Evolutionary conservation across 2,888 invertebrate genomes (phyloP).

Genomic region (Stenoptilia bipunctidactyla): DNA sequence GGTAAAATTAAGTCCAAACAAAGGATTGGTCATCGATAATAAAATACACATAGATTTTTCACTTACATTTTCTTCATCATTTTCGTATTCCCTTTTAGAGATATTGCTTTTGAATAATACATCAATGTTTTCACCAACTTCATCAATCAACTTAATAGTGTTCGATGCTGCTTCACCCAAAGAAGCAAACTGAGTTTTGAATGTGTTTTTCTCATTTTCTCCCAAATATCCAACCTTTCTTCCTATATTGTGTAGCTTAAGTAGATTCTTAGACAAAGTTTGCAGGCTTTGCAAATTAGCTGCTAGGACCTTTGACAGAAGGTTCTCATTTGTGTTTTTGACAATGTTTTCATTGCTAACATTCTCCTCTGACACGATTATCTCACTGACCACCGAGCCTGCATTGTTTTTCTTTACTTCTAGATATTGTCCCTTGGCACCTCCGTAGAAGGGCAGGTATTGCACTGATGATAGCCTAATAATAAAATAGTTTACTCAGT

Average conservation of each 20-base stretch:
- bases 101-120: constrained; percentile 37
- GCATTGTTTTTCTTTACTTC: constrained; percentile 68
- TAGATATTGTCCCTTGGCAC: constrained; percentile 77
- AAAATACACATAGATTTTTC: no score
- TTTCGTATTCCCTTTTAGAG: constrained; percentile 33
- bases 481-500: no score
- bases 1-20: no score
- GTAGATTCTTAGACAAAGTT: constrained; percentile 66
- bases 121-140: constrained; percentile 65
- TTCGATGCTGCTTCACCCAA: constrained; percentile 71
- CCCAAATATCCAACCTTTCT: constrained; percentile 70
- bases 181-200: constrained; percentile 67
- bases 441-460: constrained; percentile 78
- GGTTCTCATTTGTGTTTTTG: constrained; percentile 48
- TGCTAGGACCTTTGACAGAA: constrained; percentile 51
- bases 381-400: constrained; percentile 62
- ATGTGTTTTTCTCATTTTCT: constrained; percentile 64
- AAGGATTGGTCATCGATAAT: no score
- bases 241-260: constrained; percentile 73
- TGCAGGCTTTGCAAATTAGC: constrained; percentile 72
- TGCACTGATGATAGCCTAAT: constrained; percentile 23
- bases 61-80: constrained; percentile 43
- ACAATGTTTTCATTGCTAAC: constrained; percentile 48
- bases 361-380: constrained; percentile 53
- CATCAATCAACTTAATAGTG: constrained; percentile 65